phyloP scores from a whole-genome alignment of 2,113 vertebrate species.

The Archocentrus centrarchus region DNA sequence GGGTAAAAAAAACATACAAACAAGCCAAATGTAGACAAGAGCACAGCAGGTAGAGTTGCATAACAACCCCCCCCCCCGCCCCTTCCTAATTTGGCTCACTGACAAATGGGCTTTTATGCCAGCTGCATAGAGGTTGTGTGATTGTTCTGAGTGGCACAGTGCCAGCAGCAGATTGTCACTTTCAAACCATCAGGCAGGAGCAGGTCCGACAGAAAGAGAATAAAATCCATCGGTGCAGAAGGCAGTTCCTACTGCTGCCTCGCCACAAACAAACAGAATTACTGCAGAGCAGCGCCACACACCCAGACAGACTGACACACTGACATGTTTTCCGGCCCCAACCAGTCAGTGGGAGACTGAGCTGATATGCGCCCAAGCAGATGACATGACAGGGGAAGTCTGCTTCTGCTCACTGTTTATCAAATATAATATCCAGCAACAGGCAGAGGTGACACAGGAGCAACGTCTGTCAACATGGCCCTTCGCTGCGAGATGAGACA shows the following conservation, averaged over 20 bases:
- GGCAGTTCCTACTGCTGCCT: conserved; percentile 22
- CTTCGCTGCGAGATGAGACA: conserved; percentile 56
- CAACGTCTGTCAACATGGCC: conserved; percentile 64
- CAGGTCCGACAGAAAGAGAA: conserved; percentile 34
- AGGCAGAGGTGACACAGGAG: conserved; percentile 59
- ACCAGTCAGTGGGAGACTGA: conserved; percentile 9
- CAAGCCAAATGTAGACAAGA: conserved; percentile 61
- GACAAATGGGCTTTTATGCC: conserved; percentile 72
- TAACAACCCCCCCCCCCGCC: conserved; percentile 42
- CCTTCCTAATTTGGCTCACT: conserved; percentile 44
- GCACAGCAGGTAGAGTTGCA: conserved; percentile 65
- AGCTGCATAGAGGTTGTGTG: conserved; percentile 62
- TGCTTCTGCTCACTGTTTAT: conserved; percentile 50
- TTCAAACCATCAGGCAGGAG: conserved; percentile 46
- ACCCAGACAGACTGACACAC: conserved; percentile 16
- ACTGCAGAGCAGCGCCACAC: background rate
- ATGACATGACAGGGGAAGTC: conserved; percentile 44
- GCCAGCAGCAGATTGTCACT: conserved; percentile 53
- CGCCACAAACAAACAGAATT: conserved; percentile 11
- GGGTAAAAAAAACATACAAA: conserved; percentile 30
- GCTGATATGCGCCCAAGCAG: conserved; percentile 12
- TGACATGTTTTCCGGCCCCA: conserved; percentile 29
- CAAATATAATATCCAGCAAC: conserved; percentile 60
- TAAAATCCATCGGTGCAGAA: conserved; percentile 12
- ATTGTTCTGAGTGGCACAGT: conserved; percentile 45